Evolutionary conservation across 2,888 invertebrate species (phyloP).

Genomic region (Chymomyza procnemis): DNA sequence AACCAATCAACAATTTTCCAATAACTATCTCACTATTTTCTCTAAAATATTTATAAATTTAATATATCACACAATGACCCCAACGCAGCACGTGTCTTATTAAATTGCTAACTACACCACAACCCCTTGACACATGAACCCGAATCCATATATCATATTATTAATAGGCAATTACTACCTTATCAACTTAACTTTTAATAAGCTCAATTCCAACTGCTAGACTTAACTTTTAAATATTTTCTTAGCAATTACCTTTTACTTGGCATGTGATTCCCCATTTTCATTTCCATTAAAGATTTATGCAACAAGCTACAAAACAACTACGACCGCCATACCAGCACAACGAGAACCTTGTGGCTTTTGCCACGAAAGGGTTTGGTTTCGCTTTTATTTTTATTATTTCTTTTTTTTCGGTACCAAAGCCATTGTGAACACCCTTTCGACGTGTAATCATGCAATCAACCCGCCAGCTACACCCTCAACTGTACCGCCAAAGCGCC

Average conservation of each 20-base stretch:
- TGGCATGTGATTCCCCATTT: not conserved
- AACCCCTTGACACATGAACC: not conserved
- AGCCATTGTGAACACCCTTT: conserved; percentile 4
- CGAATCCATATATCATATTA: not conserved
- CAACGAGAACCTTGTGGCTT: not conserved
- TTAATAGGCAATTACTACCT: not conserved
- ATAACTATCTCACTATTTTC: no score
- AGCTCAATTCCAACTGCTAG: not conserved
- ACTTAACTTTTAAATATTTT: not conserved
- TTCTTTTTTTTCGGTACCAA: conserved; percentile 6
- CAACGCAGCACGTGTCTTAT: not conserved
- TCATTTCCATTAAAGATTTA: not conserved
- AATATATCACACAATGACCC: no score
- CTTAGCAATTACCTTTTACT: not conserved
- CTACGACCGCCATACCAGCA: no score
- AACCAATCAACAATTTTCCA: no score
- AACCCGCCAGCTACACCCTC: not conserved
- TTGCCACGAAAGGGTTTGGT: not conserved
- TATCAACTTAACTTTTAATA: not conserved
- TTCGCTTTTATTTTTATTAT: no score
- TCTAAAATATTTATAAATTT: no score
- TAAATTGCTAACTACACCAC: not conserved
- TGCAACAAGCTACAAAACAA: not conserved
- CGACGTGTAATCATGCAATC: not conserved
- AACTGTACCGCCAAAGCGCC: not conserved